Evolutionary conservation across 1,140 invertebrate genomes (phyloP), one percentile per base, ranked within the genome.

Genomic region (Drosophila trapezifrons): DNA sequence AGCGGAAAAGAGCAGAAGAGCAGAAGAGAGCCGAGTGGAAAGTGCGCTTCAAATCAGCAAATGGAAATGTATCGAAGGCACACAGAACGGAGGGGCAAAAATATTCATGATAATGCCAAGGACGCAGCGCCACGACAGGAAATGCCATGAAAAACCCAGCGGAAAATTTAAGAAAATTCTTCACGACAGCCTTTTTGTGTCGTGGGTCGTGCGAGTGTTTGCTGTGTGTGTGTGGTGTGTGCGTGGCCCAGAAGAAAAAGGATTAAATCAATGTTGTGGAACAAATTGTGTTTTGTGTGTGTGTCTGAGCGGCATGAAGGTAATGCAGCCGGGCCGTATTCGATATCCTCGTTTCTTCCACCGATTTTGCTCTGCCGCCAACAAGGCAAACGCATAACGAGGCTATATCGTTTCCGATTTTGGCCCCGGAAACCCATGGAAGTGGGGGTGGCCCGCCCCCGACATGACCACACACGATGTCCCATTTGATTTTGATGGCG

Each of bases 181-280:
- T 40, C 73, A 54, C 74, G 62, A 62, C 63, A 51, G 72, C 59
- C 72, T 43, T 59, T 65, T 60, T 76, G 13, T 62, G 47, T 73
- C 27, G 27, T 55, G 13, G n/a, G n/a, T 27, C 17, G 18, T 38
- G 51, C n/a, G 22, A 47, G 47, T 66, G 40, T 17, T n/a, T 59
- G 17, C 7, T 29, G 25, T 51, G 46, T 42, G 37, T 37, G 35
- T 75, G 73, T 46, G 47, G 25, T 56, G 72, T 76, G 47, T 74
- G 72, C 52, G 32, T 76, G 73, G 52, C 54, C 45, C 60, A 37
- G 54, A 76, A 76, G 54, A 77, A 78, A 78, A 78, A 78, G 76
- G 76, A 78, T 78, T 78, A 78, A 78, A 78, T 78, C 76, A 78
- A 78, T 78, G 76, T 78, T 78, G 56, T 77, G 76, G 76, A 78